phyloP scores from a whole-genome alignment of 2,113 vertebrate genomes.

The Cacatua alba region DNA sequence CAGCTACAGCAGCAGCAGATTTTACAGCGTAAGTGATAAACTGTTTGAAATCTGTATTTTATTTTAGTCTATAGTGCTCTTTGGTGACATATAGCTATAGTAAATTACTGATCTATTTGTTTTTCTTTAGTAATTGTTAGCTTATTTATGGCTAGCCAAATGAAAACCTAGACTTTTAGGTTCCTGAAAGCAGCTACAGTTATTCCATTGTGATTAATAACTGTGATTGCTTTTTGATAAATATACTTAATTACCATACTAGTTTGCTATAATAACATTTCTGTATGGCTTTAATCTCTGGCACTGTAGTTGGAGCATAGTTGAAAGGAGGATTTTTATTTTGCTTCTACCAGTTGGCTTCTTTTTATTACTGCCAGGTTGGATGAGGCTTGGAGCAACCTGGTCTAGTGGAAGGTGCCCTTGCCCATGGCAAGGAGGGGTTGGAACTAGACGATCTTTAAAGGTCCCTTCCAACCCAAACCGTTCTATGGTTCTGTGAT shows the following conservation, averaged over 20 bases:
- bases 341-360: not conserved
- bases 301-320: not conserved
- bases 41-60: not conserved
- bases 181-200: not conserved
- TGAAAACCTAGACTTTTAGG: not conserved
- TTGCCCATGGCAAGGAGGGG: not conserved
- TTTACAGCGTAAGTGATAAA: conserved; percentile 92
- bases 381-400: not conserved
- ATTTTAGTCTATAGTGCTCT: not conserved
- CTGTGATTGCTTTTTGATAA: not conserved
- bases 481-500: not conserved
- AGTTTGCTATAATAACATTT: not conserved
- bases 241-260: not conserved
- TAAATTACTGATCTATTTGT: not conserved
- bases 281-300: not conserved
- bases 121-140: not conserved
- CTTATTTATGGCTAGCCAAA: not conserved
- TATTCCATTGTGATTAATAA: not conserved
- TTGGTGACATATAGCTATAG: not conserved
- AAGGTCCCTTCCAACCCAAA: not conserved
- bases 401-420: not conserved
- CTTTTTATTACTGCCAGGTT: not conserved
- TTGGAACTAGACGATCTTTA: not conserved
- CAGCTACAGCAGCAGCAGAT: conserved; percentile 95
- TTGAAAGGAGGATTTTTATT: not conserved